Conservation (phyloP, 2,888 invertebrate species). For the Sepioteuthis lessoniana region DNA sequence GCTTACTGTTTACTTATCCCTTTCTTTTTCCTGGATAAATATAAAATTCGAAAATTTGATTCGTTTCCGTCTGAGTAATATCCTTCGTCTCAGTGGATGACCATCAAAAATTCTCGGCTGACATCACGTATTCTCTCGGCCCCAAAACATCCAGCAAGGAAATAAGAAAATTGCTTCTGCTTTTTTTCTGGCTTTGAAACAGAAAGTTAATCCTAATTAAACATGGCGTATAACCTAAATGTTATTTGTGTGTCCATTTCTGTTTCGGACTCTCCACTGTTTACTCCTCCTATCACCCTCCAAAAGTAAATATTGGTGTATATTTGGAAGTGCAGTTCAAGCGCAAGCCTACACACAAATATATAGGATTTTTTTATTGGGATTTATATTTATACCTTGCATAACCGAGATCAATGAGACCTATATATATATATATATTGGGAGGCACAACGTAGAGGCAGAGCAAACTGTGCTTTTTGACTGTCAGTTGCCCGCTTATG, state of each 20-base stretch:
- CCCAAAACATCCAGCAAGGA: not conserved
- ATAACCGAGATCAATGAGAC: too few species aligned
- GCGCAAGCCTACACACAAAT: too few species aligned
- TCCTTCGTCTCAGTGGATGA: not conserved
- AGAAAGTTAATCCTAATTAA: constrained; percentile 33
- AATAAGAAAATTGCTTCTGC: not conserved
- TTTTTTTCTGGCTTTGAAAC: not conserved
- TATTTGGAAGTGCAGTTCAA: too few species aligned
- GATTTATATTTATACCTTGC: too few species aligned
- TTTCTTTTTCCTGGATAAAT: not conserved
- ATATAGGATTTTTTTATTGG: too few species aligned
- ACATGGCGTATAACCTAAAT: not conserved
- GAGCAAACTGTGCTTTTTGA: too few species aligned
- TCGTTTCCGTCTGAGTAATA: not conserved
- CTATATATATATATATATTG: too few species aligned
- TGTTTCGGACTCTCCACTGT: not conserved
- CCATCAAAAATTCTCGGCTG: not conserved
- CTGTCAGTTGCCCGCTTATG: too few species aligned
- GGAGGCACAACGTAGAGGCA: too few species aligned
- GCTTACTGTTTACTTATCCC: not conserved
- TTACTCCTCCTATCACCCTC: too few species aligned
- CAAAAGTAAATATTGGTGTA: not conserved
- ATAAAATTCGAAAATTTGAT: not conserved
- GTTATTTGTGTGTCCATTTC: not conserved
- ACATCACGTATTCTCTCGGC: constrained; percentile 5